These are phyloP conservation scores for Scolopax mira DNA, from an alignment of 2,113 vertebrate genomes.

Conservation along the genomic window DNA sequence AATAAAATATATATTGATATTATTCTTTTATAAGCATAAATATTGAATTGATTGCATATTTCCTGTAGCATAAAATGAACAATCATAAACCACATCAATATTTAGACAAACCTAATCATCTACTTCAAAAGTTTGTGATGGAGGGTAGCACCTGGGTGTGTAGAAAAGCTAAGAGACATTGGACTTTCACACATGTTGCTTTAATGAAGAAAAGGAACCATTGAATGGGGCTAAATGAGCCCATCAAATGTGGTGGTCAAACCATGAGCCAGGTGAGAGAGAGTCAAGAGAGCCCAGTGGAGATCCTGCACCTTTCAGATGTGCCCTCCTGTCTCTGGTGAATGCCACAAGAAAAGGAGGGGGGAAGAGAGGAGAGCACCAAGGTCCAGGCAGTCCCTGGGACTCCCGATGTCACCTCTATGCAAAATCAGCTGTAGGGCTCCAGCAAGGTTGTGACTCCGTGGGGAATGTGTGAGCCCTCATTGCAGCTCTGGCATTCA, in stretches of 20 bases:
- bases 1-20: background rate
- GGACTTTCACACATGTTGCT: background rate
- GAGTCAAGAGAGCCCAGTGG: background rate
- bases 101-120: background rate
- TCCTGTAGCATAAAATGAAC: background rate
- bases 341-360: background rate
- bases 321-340: background rate
- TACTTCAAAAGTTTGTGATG: background rate
- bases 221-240: background rate
- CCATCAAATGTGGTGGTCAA: background rate
- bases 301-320: background rate
- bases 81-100: background rate
- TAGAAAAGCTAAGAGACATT: background rate
- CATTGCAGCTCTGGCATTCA: background rate
- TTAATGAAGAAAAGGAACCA: background rate
- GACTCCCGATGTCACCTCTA: rapidly evolving
- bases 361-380: background rate
- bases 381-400: background rate
- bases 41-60: background rate
- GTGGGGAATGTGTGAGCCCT: background rate
- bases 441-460: background rate
- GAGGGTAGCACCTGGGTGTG: background rate
- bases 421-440: background rate
- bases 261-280: background rate
- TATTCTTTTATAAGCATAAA: background rate